Base-by-base conservation (phyloP, 2,113 vertebrate genomes). In the Poecile atricapillus region DNA sequence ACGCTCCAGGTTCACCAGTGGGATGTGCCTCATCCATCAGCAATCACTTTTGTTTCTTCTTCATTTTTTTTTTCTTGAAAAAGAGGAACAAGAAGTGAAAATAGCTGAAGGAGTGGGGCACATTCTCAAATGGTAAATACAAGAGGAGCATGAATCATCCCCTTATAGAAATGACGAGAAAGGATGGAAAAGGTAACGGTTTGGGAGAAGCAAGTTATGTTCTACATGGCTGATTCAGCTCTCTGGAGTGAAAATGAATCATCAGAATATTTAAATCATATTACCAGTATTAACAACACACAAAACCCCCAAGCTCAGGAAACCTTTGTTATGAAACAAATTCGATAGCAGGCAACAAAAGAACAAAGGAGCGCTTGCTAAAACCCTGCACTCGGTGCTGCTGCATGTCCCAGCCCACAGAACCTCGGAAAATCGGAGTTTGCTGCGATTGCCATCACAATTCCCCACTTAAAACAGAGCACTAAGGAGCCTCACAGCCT, bases 171-270 rank as follows among this genome's bases (percentile, higher is more conserved):
- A 95, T 97, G 58, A 97, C 67, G 89, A 97, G 96, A 89, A 95
- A 87, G 87, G 43, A 93, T 95, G 92, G 89, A 97, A 97, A 96
- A 97, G 95, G 92, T 95, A 97, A 85, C 41, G 70, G 94, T 95
- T 96, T 95, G 92, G 81, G 83, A 97, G 79, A 96, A 95, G 84
- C 50, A 88, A 97, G 83, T 93, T 96, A 37, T 95, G 95, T 94
- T 96, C 93, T 96, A 94, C 80, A 94, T 4, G 93, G 84, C 93
- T 95, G 90, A 96, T 93, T 91, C 88, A 97, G 93, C 89, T 93
- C 84, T 95, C 93, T 75, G 95, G 96, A 94, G 93, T 89, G 88
- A 94, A 96, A 96, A 96, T 97, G 97, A 97, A 96, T 97, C 97
- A 97, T 81, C 96, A 95, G 95, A 97, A 97, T 96, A 97, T 96